Evolutionary conservation across 1,140 invertebrate species (phyloP).

Genomic region (Nylanderia fulva): DNA sequence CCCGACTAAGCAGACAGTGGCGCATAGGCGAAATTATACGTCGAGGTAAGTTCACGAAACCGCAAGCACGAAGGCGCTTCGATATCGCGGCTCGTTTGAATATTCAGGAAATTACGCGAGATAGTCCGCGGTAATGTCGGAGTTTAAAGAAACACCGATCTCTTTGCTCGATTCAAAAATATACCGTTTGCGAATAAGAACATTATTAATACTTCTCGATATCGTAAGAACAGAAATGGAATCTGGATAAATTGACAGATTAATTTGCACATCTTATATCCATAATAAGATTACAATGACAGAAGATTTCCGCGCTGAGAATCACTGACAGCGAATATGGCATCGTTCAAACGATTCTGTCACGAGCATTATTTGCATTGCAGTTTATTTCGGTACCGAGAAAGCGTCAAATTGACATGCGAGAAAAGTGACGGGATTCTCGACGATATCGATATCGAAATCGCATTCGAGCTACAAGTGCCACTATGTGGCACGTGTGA

Average conservation of each 20-base stretch:
- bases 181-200: neutral
- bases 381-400: slow-evolving; percentile 48
- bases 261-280: neutral
- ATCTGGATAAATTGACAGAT: neutral
- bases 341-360: slow-evolving; percentile 37
- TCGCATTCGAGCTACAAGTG: neutral
- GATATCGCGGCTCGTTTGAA: slow-evolving; percentile 34
- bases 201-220: neutral
- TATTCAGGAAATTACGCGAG: slow-evolving; percentile 51
- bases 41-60: slow-evolving; percentile 61
- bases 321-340: slow-evolving; percentile 33
- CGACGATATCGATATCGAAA: slow-evolving; percentile 18
- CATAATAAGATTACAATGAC: neutral
- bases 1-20: slow-evolving; percentile 75
- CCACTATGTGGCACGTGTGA: neutral
- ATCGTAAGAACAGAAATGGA: neutral
- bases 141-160: neutral
- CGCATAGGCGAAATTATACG: slow-evolving; percentile 71
- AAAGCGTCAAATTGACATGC: slow-evolving; percentile 33
- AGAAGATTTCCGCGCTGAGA: neutral
- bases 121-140: slow-evolving; percentile 4
- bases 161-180: neutral
- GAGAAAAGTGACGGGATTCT: slow-evolving; percentile 28
- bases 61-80: slow-evolving; percentile 38
- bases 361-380: slow-evolving; percentile 23